Evolutionary conservation across 2,888 invertebrate genomes (phyloP), one percentile per base, ranked within the genome.

Genomic region (Ichneumoninae sp.): DNA sequence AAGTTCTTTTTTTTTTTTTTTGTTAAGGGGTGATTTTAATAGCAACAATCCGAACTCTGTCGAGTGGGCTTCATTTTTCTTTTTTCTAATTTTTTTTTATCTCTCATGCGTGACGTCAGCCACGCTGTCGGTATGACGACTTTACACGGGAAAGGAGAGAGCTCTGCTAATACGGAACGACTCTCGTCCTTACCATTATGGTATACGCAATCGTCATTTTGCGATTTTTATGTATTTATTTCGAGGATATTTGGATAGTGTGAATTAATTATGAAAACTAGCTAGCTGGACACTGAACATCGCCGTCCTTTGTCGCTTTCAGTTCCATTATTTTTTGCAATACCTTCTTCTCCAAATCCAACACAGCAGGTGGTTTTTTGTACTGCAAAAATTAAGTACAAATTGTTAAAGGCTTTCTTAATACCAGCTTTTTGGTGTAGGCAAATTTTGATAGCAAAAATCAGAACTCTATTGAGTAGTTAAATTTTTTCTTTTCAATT

Each of bases 321-420:
- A 92, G 52, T 82, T 92, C 78, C 50, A 89, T 87, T 66, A 94
- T 85, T 87, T 92, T 92, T 26, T 91, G 88, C 40, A 94, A 86
- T 26, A 94, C 82, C 78, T 90, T 89, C 79, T 96, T 96, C 89
- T 97, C 97, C 95, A 97, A 95, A 47, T 96, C 95, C 65, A 96
- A 89, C 0, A 97, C 93, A 86, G 95, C 94, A 83, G 95, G 94
- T 0, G 97, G 97, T 91, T 97, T 97, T 90, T 96, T 96, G 90
- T 97, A 97, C 96, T 97, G 94, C 33, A 13, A 19, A 57, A 69
- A 33, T 26, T 6, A 13, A 65, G 70, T 65, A 33, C 26, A 65
- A 13, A 71, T 62, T 65, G 52, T 65, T 52, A 70, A 66, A 80
- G 16, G 16, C 44, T 44, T 44, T 47, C 13, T 16, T 16, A 47